Base-by-base conservation (phyloP, 2,113 vertebrate genomes). In the Istiophorus platypterus region DNA sequence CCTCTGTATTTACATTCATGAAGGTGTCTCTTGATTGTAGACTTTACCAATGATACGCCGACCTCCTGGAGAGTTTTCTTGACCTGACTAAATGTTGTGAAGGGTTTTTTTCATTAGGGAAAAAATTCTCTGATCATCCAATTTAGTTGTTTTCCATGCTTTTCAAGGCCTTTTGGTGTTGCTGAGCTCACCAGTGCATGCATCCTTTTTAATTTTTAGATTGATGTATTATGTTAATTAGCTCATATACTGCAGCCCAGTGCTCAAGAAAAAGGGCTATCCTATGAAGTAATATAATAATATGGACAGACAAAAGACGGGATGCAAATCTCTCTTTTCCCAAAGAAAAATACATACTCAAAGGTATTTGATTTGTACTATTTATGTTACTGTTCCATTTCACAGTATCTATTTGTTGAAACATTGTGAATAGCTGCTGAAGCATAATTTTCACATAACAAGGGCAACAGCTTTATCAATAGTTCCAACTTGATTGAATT, bases 401-500 rank as follows among this genome's bases (percentile, higher is more conserved):
- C 15, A 72, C 49, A 80, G 20, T 61, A 62, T 52, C 22, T 65
- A 31, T 82, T 61, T 67, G 42, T 49, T 45, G 57, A 45, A 81
- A 72, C 45, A 78, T 49, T 61, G 18, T 66, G 49, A 78, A 87
- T 41, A 18, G 58, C 41, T 26, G 57, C 42, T 84, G 41, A 81
- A 84, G 77, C 52, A 54, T 45, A 80, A 63, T 82, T 74, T 72
- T 72, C 76, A 64, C 61, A 39, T 42, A 81, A 62, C 27, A 31
- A 66, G 73, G 59, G 65, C 66, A 74, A 81, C 57, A 58, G 77
- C 75, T 85, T 88, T 51, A 89, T 92, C 89, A 89, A 89, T 86
- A 85, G 78, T 72, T 76, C 51, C 81, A 67, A 82, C 90, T 82
- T 87, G 88, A 93, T 81, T 90, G 83, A 91, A 92, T 88, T 88